phyloP scores from a whole-genome alignment of 2,888 invertebrate genomes.

The Stenodema calcarata region DNA sequence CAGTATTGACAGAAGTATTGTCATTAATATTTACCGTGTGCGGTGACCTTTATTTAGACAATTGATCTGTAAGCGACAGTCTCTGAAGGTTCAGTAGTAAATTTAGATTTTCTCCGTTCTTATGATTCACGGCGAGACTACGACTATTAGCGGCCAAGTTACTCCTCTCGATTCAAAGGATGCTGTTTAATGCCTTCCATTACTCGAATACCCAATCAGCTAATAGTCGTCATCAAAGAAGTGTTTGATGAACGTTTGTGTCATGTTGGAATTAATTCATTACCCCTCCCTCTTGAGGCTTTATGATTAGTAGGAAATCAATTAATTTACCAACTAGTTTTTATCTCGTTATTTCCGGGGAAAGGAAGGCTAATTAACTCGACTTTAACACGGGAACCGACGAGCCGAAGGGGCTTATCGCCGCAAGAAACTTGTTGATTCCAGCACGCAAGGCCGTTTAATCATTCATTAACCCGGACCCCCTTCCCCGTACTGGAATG shows the following conservation, averaged over 20 bases:
- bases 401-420: slow-evolving; percentile 7
- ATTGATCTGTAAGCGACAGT: too few species aligned
- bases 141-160: too few species aligned
- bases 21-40: too few species aligned
- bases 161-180: background rate
- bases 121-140: too few species aligned
- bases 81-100: too few species aligned
- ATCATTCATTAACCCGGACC: background rate
- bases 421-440: slow-evolving; percentile 20
- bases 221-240: background rate
- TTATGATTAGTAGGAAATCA: background rate
- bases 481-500: background rate
- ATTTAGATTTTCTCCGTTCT: too few species aligned
- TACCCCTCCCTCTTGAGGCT: background rate
- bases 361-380: slow-evolving; percentile 1
- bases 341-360: background rate
- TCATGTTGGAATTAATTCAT: background rate
- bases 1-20: too few species aligned
- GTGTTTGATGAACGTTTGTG: background rate
- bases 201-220: background rate
- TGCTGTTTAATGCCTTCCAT: background rate
- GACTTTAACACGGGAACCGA: background rate
- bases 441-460: slow-evolving; percentile 18
- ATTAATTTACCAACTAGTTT: slow-evolving; percentile 6
- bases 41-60: too few species aligned